Conservation (phyloP, 2,888 invertebrate genomes). For the Eugnorisma glareosa region DNA sequence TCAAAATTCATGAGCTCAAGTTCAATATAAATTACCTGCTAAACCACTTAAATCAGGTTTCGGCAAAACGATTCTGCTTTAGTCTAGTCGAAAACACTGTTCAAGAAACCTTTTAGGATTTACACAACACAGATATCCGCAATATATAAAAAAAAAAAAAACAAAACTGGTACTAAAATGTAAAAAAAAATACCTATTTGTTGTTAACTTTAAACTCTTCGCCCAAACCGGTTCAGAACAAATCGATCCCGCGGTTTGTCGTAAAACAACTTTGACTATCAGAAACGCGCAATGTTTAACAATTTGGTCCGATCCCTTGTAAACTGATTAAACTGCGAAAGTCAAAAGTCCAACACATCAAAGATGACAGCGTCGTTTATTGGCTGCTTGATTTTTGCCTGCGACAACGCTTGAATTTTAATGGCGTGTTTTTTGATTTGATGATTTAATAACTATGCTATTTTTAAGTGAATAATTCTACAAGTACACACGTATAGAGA, state of each 20-base stretch:
- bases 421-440: background rate
- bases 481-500: background rate
- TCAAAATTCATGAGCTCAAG: background rate
- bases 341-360: constrained; percentile 29
- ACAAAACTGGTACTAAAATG: constrained; percentile 10
- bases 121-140: background rate
- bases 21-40: background rate
- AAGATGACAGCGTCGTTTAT: constrained; percentile 25
- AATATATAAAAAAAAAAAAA: constrained; percentile 11
- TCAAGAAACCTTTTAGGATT: constrained; percentile 7
- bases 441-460: background rate
- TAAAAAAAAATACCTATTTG: constrained; percentile 12
- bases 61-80: background rate
- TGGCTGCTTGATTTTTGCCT: constrained; percentile 13
- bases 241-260: constrained; percentile 53
- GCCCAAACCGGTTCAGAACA: constrained; percentile 25
- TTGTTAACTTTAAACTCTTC: background rate
- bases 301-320: constrained; percentile 45
- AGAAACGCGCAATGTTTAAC: constrained; percentile 59
- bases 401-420: constrained; percentile 10
- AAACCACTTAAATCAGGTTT: constrained; percentile 2
- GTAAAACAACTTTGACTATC: constrained; percentile 62
- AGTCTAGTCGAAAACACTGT: background rate
- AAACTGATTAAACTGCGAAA: constrained; percentile 55
- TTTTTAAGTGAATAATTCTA: background rate